Conservation (phyloP, 2,797 vertebrate genomes). For the Novumbra hubbsi region DNA sequence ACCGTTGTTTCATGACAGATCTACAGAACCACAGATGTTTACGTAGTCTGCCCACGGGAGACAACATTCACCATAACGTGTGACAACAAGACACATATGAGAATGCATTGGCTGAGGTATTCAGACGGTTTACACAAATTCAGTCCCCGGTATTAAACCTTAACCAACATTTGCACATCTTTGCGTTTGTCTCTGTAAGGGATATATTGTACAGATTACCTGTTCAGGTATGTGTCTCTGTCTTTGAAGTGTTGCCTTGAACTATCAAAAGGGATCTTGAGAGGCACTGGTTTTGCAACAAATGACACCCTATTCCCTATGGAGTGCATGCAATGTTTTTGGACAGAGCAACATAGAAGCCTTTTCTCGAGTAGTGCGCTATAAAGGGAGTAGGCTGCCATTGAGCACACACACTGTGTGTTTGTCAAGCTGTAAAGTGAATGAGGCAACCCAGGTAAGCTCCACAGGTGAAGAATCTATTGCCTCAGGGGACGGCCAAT, state of each 20-base stretch:
- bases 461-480: slow-evolving; percentile 40
- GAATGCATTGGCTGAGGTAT: not conserved
- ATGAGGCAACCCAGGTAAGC: slow-evolving; percentile 45
- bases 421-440: slow-evolving; percentile 50
- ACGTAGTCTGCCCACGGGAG: no score
- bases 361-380: not conserved
- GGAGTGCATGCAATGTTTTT: not conserved
- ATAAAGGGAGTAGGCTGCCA: not conserved
- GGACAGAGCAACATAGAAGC: not conserved
- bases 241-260: slow-evolving; percentile 33
- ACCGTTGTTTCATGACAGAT: no score
- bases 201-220: slow-evolving; percentile 18
- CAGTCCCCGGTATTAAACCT: slow-evolving; percentile 5
- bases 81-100: no score
- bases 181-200: slow-evolving; percentile 27
- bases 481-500: slow-evolving; percentile 36
- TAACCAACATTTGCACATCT: slow-evolving; percentile 8
- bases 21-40: no score
- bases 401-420: slow-evolving; percentile 3
- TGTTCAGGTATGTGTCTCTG: slow-evolving; percentile 8
- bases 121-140: not conserved
- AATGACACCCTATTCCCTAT: not conserved
- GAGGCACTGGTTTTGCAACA: slow-evolving; percentile 36
- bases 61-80: no score
- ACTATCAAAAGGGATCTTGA: slow-evolving; percentile 34